Conservation (phyloP, 2,888 invertebrate species). For the Elysia crispata region DNA sequence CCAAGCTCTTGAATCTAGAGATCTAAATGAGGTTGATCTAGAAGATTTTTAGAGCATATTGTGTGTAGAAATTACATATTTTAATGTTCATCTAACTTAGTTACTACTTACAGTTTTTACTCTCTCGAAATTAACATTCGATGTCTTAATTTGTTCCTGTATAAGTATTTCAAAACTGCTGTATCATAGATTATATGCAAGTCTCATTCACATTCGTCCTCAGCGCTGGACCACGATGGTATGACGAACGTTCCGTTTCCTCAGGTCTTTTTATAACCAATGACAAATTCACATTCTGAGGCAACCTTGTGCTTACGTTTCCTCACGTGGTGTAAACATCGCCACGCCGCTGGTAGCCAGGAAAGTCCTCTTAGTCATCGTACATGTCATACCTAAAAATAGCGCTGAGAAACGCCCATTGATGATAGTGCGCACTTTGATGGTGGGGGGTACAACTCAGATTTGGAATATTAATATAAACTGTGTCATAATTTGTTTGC, state of each 20-base stretch:
- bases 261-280: conserved; percentile 38
- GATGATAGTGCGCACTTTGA: neutral
- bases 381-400: conserved; percentile 30
- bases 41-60: too few relatives aligned
- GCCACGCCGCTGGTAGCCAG: conserved; percentile 41
- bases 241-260: conserved; percentile 10
- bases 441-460: too few relatives aligned
- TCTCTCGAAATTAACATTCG: too few relatives aligned
- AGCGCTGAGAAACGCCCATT: conserved; percentile 14
- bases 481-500: too few relatives aligned
- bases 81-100: too few relatives aligned
- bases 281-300: conserved; percentile 39
- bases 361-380: conserved; percentile 42
- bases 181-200: neutral
- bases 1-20: too few relatives aligned
- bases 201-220: too few relatives aligned
- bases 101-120: too few relatives aligned
- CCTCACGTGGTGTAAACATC: conserved; percentile 49
- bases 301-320: conserved; percentile 39
- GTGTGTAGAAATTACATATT: too few relatives aligned
- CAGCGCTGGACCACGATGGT: neutral
- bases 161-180: neutral
- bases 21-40: too few relatives aligned
- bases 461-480: too few relatives aligned
- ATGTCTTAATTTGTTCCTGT: too few relatives aligned